Base-by-base conservation (phyloP, 2,113 vertebrate genomes). In the Paedocypris sp. region DNA sequence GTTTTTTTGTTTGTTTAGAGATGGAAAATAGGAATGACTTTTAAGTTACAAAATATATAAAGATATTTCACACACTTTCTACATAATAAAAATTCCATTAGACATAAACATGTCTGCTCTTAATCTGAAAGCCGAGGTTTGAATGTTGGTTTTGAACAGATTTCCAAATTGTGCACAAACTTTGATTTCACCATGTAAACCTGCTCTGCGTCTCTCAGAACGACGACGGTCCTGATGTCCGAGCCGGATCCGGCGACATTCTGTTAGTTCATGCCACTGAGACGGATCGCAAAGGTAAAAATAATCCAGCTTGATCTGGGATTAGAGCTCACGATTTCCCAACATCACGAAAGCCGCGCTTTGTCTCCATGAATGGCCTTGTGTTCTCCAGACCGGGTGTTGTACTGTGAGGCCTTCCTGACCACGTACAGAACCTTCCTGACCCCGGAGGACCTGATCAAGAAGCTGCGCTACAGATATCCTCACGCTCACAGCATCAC, bases 381-480 rank as follows among this genome's bases (percentile, higher is more conserved):
- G 4, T 51, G 48, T 66, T 59, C 42, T 67, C 65, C 51, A 97
- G 93, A 93, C 38, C 73, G 89, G 69, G 85, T 88, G 60, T 68
- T 92, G 73, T 97, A 91, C 77, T 90, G 90, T 28, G 93, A 97
- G 76, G 93, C 93, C 64, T 97, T 97, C 68, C 77, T 97, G 73
- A 90, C 88, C 8, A 95, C 93, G 0, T 97, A 94, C 79, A 78
- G 93, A 56, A 93, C 89, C 2, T 97, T 97, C 67, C 90, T 94
- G 68, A 85, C 79, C 35, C 89, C 92, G 0, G 85, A 88, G 58
- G 89, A 91, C 29, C 87, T 95, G 74, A 92, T 97, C 81, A 87
- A 85, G 75, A 96, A 94, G 77, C 86, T 97, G 31, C 90, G 92
- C 71, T 86, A 85, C 75, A 85, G 93, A 96, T 94, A 97, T 93